Percentiles rank a stretch among this genome's conserved stretches.
These are phyloP conservation scores for Actenoides hombroni DNA, from an alignment of 2,113 vertebrate genomes.

Conservation along the genomic window DNA sequence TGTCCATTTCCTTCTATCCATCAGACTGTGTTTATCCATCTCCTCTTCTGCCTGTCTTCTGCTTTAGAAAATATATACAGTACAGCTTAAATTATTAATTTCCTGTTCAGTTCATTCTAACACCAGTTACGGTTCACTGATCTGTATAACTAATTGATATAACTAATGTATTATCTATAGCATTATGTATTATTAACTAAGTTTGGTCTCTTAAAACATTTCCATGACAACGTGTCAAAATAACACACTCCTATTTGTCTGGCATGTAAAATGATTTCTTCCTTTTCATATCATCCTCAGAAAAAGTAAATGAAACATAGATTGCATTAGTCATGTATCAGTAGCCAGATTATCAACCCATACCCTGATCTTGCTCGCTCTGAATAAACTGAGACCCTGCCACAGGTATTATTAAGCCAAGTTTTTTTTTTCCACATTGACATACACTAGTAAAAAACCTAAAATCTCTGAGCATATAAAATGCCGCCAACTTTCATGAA, in stretches of 20 bases:
- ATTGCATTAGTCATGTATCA: neutral
- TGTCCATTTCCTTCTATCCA: neutral
- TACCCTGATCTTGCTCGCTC: neutral
- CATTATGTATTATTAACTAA: slow-evolving; percentile 68
- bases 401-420: neutral
- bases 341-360: neutral
- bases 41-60: slow-evolving; percentile 59
- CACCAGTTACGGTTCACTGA: slow-evolving; percentile 66
- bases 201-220: slow-evolving; percentile 62
- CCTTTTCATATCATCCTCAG: slow-evolving; percentile 2
- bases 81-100: slow-evolving; percentile 66
- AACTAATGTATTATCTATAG: slow-evolving; percentile 63
- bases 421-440: neutral
- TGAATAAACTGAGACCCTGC: neutral
- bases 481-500: neutral
- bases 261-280: neutral
- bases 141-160: slow-evolving; percentile 65
- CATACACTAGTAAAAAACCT: neutral
- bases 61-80: slow-evolving; percentile 44
- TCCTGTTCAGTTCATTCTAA: slow-evolving; percentile 54
- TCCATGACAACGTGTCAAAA: slow-evolving; percentile 62
- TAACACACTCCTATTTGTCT: slow-evolving; percentile 41
- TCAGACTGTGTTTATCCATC: slow-evolving; percentile 17
- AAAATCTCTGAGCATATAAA: neutral
- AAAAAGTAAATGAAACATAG: slow-evolving; percentile 1